Conservation (phyloP, 2,113 vertebrate genomes). For the Nannospalax galili region DNA sequence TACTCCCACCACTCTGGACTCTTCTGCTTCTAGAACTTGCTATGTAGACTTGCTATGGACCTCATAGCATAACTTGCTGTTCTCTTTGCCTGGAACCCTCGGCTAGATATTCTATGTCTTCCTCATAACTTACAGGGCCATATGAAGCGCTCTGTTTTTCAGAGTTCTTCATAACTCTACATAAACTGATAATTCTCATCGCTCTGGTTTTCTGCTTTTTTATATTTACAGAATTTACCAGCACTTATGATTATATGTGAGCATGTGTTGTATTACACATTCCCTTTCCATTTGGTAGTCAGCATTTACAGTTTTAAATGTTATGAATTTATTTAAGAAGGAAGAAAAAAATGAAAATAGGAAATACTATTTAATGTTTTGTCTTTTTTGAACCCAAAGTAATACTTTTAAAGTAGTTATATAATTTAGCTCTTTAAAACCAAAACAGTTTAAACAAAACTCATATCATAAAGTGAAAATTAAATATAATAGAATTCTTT, state of each 20-base stretch:
- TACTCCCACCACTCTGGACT: background rate
- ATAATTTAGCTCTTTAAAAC: background rate
- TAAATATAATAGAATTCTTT: background rate
- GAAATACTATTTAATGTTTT: background rate
- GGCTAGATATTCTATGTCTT: background rate
- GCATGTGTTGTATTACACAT: background rate
- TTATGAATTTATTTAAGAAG: background rate
- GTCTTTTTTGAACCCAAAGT: background rate
- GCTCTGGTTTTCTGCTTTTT: background rate
- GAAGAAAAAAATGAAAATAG: background rate
- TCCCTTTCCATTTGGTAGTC: background rate
- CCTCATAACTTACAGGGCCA: background rate
- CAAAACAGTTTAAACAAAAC: background rate
- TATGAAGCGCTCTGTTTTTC: background rate
- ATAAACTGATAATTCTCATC: background rate
- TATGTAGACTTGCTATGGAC: background rate
- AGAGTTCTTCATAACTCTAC: background rate
- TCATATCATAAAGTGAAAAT: background rate
- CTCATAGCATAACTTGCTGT: background rate
- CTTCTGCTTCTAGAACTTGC: background rate
- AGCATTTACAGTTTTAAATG: background rate
- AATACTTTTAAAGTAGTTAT: background rate
- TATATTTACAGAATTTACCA: background rate
- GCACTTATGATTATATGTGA: background rate
- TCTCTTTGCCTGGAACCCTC: background rate